Base-by-base conservation (phyloP, 1,140 invertebrate genomes). In the Bombus waltoni region DNA sequence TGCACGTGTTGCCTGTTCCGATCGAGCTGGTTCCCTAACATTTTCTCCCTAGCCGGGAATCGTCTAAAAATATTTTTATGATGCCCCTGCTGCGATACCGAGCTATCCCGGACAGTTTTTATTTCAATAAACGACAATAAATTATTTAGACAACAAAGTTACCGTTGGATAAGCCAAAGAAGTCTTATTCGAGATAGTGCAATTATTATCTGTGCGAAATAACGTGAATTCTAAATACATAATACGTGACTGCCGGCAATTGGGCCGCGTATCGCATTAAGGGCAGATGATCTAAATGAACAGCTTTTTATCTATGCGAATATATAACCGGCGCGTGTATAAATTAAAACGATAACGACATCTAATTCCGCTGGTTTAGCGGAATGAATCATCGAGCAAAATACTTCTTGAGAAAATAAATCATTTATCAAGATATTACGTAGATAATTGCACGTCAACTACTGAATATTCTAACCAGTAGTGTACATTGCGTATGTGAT, bases 41-140 rank as follows among this genome's bases (percentile, higher is more conserved):
- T 87, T 73, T 86, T 72, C 80, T 72, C 85, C 73, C 81, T 57
- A 74, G 77, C 68, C 73, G 53, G 82, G 70, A 71, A 59, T 74
- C 81, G 91, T 94, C 94, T 95, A 95, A 95, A 95, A 95, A 94
- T 94, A 95, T 94, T 94, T 95, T 94, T 94, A 95, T 93, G 94
- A 92, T 90, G 93, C 93, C 90, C 94, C 94, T 93, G 94, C 94
- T 95, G 94, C 89, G 94, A 94, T 92, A 35, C 83, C 81, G 28
- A 32, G 38, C n/a, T 15, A 38, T 28, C 40, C 38, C 18, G 53
- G 4, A 47, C 42, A 28, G 40, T 35, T 65, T 82, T 82, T 66
- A 38, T 75, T 66, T 57, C 71, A 32, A 82, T 75, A 75, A 82
- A 75, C 11, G 57, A n/a, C 59, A 59, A 82, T 59, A 72, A 82